These are phyloP conservation scores for Papilio protenor DNA, from an alignment of 2,888 invertebrate genomes.

Conservation along the genomic window DNA sequence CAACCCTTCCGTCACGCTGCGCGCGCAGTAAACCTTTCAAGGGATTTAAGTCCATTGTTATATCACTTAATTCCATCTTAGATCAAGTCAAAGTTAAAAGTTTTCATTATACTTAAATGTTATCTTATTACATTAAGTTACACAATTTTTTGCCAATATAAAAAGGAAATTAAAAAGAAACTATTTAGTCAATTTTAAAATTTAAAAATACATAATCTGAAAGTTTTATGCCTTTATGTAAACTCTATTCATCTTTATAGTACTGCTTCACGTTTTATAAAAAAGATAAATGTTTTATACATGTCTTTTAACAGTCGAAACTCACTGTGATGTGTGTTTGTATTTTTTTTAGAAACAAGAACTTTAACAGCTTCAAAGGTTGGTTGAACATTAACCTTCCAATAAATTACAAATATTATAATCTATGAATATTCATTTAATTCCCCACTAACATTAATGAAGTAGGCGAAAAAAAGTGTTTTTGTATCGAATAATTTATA, in stretches of 20 bases:
- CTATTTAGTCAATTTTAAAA: too few species aligned
- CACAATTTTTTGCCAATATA: not conserved
- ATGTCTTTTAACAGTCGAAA: not conserved
- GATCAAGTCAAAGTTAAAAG: slow-evolving; percentile 22
- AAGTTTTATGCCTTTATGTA: too few species aligned
- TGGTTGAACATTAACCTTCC: slow-evolving; percentile 26
- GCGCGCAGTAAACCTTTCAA: slow-evolving; percentile 56
- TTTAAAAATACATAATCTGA: too few species aligned
- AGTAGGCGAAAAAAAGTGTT: slow-evolving; percentile 9
- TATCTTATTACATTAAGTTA: not conserved
- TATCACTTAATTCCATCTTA: slow-evolving; percentile 36
- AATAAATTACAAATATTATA: slow-evolving; percentile 34
- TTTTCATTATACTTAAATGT: not conserved
- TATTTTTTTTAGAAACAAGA: not conserved
- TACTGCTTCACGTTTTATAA: not conserved
- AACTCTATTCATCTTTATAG: not conserved
- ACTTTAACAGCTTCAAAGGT: slow-evolving; percentile 9
- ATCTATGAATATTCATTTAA: slow-evolving; percentile 35
- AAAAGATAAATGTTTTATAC: not conserved
- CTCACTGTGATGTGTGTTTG: not conserved
- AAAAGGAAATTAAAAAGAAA: slow-evolving; percentile 1
- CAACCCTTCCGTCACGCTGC: slow-evolving; percentile 77
- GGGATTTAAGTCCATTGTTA: slow-evolving; percentile 37
- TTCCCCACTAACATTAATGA: slow-evolving; percentile 18
- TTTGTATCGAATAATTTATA: slow-evolving; percentile 22